These are phyloP conservation scores for Synanceia verrucosa DNA, from an alignment of 2,797 vertebrate species.

Conservation along the genomic window DNA sequence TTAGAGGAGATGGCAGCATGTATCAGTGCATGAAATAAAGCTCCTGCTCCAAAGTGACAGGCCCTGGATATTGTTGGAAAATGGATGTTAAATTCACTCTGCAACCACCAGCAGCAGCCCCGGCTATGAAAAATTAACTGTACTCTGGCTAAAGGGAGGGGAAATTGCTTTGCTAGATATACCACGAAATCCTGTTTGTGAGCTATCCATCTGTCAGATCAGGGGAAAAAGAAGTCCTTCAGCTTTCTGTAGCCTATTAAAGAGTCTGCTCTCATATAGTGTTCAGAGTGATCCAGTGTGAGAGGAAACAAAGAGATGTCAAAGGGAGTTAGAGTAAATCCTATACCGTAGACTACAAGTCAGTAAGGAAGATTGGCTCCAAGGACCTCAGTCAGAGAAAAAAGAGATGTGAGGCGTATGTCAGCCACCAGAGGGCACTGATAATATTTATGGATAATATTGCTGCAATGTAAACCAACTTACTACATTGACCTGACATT, in stretches of 20 bases:
- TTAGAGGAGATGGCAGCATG: conserved; percentile 80
- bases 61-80: conserved; percentile 80
- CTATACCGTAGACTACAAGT: conserved; percentile 55
- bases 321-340: conserved; percentile 77
- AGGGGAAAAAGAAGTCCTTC: conserved; percentile 76
- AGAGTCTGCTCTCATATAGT: conserved; percentile 64
- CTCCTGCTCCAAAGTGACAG: conserved; percentile 79
- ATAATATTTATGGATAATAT: background rate
- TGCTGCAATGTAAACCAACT: background rate
- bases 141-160: conserved; percentile 74
- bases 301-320: conserved; percentile 80
- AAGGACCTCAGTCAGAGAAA: conserved; percentile 9
- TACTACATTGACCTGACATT: background rate
- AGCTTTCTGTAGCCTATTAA: conserved; percentile 72
- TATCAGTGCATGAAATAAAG: conserved; percentile 85
- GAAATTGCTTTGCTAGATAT: conserved; percentile 81
- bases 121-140: conserved; percentile 81
- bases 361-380: conserved; percentile 40
- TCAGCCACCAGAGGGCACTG: conserved; percentile 75
- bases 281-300: conserved; percentile 71
- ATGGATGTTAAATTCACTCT: conserved; percentile 79
- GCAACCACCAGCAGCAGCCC: conserved; percentile 70
- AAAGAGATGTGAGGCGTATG: conserved; percentile 15
- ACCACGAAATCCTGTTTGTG: conserved; percentile 80
- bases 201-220: conserved; percentile 81